These are phyloP conservation scores for Anthophora plumipes DNA, from an alignment of 2,888 invertebrate genomes.

Conservation along the genomic window DNA sequence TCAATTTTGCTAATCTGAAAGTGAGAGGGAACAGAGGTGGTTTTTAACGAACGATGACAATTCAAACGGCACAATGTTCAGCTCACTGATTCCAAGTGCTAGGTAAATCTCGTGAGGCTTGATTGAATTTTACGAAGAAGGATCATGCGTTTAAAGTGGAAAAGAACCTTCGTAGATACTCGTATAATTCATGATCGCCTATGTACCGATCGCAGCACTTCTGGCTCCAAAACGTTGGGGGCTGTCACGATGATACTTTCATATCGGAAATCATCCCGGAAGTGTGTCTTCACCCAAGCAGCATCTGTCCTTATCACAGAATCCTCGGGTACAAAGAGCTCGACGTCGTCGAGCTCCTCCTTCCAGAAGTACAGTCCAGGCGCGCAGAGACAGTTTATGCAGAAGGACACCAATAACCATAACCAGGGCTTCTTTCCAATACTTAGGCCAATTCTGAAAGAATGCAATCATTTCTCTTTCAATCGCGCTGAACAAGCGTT, in stretches of 20 bases:
- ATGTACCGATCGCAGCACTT: slow-evolving; percentile 81
- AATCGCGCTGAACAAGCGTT: too few species aligned
- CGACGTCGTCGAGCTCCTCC: slow-evolving; percentile 81
- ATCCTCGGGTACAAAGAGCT: slow-evolving; percentile 80
- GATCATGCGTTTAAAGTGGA: slow-evolving; percentile 58
- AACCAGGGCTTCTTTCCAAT: slow-evolving; percentile 79
- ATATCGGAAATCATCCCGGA: slow-evolving; percentile 82
- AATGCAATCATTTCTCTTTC: not conserved
- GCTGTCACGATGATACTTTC: slow-evolving; percentile 83
- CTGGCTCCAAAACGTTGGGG: slow-evolving; percentile 81
- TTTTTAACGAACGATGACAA: slow-evolving; percentile 14
- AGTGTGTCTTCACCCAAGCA: slow-evolving; percentile 81
- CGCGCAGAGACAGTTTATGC: slow-evolving; percentile 76
- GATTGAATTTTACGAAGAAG: slow-evolving; percentile 26
- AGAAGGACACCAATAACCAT: slow-evolving; percentile 76
- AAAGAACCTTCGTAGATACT: slow-evolving; percentile 63
- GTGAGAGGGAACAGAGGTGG: not conserved
- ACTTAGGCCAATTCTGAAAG: slow-evolving; percentile 76
- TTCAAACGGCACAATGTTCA: too few species aligned
- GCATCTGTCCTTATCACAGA: slow-evolving; percentile 80
- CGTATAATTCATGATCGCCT: slow-evolving; percentile 65
- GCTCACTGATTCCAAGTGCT: slow-evolving; percentile 34
- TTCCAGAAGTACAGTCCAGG: slow-evolving; percentile 80
- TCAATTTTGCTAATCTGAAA: slow-evolving; percentile 80
- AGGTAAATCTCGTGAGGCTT: slow-evolving; percentile 27